Percentiles rank a stretch among this genome's conserved stretches.
Conservation (phyloP, 2,797 vertebrate genomes). For the Syngnathus acus region DNA sequence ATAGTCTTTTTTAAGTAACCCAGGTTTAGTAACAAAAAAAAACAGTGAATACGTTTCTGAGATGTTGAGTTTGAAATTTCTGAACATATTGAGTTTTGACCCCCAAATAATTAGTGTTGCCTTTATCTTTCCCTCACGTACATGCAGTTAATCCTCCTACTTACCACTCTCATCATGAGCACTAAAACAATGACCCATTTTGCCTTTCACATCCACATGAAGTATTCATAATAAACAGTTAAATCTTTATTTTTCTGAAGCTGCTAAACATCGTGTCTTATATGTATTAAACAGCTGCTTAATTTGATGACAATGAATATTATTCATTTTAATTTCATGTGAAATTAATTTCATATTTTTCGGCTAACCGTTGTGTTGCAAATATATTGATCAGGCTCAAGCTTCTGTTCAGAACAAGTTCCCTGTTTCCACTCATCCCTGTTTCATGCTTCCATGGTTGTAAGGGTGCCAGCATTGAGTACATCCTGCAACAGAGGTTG, state of each 20-base stretch:
- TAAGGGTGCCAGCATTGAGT: conserved; percentile 22
- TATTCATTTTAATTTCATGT: background rate
- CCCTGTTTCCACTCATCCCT: background rate
- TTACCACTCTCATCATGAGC: background rate
- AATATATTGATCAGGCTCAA: background rate
- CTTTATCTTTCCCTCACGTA: no score
- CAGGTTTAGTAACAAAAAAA: background rate
- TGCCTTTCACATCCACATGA: background rate
- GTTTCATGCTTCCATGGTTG: conserved; percentile 13
- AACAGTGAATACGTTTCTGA: background rate
- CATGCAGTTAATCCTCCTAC: no score
- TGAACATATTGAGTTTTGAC: background rate
- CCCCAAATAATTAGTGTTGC: background rate
- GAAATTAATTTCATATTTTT: background rate
- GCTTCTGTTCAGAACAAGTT: conserved; percentile 3
- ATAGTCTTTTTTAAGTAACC: background rate
- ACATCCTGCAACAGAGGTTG: conserved; percentile 58
- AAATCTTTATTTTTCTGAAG: background rate
- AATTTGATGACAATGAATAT: background rate
- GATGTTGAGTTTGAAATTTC: background rate
- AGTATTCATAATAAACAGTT: background rate
- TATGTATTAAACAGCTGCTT: background rate
- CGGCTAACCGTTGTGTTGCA: background rate
- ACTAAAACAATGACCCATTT: background rate
- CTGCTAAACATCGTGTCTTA: background rate